Conservation (phyloP, 1,140 invertebrate genomes). For the Cydia fagiglandana region DNA sequence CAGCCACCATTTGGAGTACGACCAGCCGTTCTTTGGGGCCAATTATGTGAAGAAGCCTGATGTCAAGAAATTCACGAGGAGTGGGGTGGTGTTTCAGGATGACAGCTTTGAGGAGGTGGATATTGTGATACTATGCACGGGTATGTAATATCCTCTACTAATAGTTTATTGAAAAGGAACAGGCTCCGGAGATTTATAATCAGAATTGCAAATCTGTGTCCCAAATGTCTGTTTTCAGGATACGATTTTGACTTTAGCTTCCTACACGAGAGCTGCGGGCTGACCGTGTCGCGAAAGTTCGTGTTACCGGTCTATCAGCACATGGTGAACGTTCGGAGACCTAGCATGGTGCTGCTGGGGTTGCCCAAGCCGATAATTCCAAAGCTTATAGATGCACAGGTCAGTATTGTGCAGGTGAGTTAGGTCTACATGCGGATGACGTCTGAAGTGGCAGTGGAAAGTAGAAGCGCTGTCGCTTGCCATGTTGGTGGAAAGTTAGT, state of each 20-base stretch:
- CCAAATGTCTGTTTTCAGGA: constrained; percentile 67
- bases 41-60: constrained; percentile 84
- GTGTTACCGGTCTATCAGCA: constrained; percentile 88
- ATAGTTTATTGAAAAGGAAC: not conserved
- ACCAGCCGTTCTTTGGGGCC: constrained; percentile 80
- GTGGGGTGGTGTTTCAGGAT: constrained; percentile 82
- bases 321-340: constrained; percentile 85
- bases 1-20: constrained; percentile 82
- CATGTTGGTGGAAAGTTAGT: no score
- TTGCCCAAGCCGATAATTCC: constrained; percentile 77
- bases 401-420: no score
- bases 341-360: constrained; percentile 87
- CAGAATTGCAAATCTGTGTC: no score
- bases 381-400: constrained; percentile 63
- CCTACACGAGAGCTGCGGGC: constrained; percentile 80
- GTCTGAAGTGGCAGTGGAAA: no score
- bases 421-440: no score
- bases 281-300: constrained; percentile 82
- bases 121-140: constrained; percentile 89
- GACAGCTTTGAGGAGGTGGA: constrained; percentile 82
- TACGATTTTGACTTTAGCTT: constrained; percentile 86
- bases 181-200: no score
- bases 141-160: constrained; percentile 67
- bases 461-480: no score
- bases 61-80: constrained; percentile 78